Base-by-base conservation (phyloP, 2,888 invertebrate genomes). In the Agrilus biguttatus region DNA sequence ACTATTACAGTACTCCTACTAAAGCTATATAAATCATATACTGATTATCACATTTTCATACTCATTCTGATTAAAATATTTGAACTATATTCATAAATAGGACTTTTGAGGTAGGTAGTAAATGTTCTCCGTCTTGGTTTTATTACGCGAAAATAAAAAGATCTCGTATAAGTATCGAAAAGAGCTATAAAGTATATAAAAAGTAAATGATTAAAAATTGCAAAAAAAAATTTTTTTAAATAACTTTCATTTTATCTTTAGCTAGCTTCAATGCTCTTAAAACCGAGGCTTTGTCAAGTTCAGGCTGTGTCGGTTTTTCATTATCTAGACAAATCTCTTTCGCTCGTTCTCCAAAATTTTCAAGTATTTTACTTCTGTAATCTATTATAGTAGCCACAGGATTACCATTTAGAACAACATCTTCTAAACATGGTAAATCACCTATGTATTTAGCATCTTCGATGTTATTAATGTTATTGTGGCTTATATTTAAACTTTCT, bases 271-370 rank as follows among this genome's bases (percentile, higher is more conserved):
- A 70, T 1, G 96, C 96, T 62, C 90, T 84, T 47, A 93, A 67
- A 33, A 96, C 85, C 34, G 89, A 79, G 0, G 93, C 91, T 3
- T 89, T 93, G 58, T 96, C 95, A 52, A 93, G 62, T 63, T 96
- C 96, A 52, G 83, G 82, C 56, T 84, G 84, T 10, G 86, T 81
- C 0, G 91, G 83, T 51, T 78, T 83, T 57, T 89, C 85, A 59
- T 87, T 89, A 59, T 97, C 96, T 46, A 96, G 66, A 57, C 79
- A 82, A 33, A 96, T 78, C 61, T 92, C 87, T 12, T 75, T 69
- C 53, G 89, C 87, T 49, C 92, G 74, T 37, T 79, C 77, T 39
- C 85, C 84, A 59, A 96, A 93, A 53, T 85, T 78, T 55, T 91
- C 87, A 50, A 96, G 70, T 3, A 92, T 86, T 58, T 88, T 86